Percentiles rank a stretch among this genome's conserved stretches.
phyloP scores from a whole-genome alignment of 2,888 invertebrate genomes.

The Phyllotreta striolata region DNA sequence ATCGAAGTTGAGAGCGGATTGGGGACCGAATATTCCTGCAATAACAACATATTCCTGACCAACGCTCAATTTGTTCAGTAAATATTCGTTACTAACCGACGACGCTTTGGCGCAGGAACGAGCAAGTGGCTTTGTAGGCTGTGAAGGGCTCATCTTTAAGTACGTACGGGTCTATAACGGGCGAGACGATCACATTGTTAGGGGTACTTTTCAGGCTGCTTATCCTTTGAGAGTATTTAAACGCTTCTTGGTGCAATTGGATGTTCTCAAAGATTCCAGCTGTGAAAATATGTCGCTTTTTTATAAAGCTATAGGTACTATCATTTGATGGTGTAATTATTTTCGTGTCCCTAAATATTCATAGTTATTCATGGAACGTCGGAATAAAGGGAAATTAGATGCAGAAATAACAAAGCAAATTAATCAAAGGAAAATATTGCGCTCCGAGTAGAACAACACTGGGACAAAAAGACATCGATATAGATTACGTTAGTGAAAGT shows the following conservation, averaged over 20 bases:
- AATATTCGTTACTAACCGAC: slow-evolving; percentile 55
- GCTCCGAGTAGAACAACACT: too few relatives aligned
- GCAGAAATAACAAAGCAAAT: too few relatives aligned
- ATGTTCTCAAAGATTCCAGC: slow-evolving; percentile 45
- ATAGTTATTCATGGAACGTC: too few relatives aligned
- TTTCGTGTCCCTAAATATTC: too few relatives aligned
- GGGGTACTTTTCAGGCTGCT: slow-evolving; percentile 29
- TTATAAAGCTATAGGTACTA: background rate
- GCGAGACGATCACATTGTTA: slow-evolving; percentile 23
- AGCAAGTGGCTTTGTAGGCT: slow-evolving; percentile 42
- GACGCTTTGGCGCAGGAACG: slow-evolving; percentile 63
- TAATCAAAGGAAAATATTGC: too few relatives aligned
- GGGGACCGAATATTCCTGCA: slow-evolving; percentile 33
- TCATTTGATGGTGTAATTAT: too few relatives aligned
- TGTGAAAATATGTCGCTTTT: slow-evolving; percentile 25
- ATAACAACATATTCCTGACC: background rate
- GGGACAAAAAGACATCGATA: too few relatives aligned
- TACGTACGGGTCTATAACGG: slow-evolving; percentile 22
- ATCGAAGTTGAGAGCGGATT: slow-evolving; percentile 29
- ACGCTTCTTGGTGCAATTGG: slow-evolving; percentile 40
- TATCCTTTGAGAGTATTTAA: slow-evolving; percentile 37
- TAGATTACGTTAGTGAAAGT: too few relatives aligned
- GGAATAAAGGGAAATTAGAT: too few relatives aligned
- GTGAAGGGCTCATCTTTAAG: slow-evolving; percentile 39
- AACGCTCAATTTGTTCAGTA: background rate